Percentiles rank a stretch among this genome's conserved stretches.
Evolutionary conservation across 2,113 vertebrate genomes (phyloP).

Genomic region (Esox niger): DNA sequence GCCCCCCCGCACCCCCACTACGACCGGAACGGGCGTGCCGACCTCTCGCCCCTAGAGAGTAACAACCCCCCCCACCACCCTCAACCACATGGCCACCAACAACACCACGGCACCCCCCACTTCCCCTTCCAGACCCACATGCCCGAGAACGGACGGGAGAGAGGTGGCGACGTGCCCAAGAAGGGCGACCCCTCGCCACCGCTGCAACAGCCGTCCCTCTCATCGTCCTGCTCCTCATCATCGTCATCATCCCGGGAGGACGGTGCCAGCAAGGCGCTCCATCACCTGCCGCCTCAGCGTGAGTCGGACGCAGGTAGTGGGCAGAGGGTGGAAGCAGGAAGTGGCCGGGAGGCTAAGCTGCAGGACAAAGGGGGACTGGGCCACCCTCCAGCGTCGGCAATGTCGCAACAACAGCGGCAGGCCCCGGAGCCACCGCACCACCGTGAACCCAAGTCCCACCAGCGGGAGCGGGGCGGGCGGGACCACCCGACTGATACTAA

Average conservation of each 20-base stretch:
- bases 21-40: conserved; percentile 73
- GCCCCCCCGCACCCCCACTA: conserved; percentile 69
- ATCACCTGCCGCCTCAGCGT: conserved; percentile 60
- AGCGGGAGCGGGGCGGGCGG: conserved; percentile 66
- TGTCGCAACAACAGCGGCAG: conserved; percentile 35
- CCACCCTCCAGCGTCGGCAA: conserved; percentile 36
- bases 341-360: conserved; percentile 50
- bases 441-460: conserved; percentile 63
- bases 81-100: conserved; percentile 42
- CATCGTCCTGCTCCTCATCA: conserved; percentile 75
- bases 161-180: conserved; percentile 55
- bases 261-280: conserved; percentile 56
- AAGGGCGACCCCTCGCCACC: conserved; percentile 66
- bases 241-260: conserved; percentile 73
- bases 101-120: conserved; percentile 56
- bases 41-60: conserved; percentile 61
- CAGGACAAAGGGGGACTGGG: conserved; percentile 61
- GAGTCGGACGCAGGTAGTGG: conserved; percentile 48
- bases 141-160: conserved; percentile 64
- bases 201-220: conserved; percentile 68
- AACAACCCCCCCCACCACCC: conserved; percentile 63
- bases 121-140: conserved; percentile 66
- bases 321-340: conserved; percentile 16
- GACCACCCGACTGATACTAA: conserved; percentile 89
- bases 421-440: conserved; percentile 53